Conservation (phyloP, 2,888 invertebrate species). For the Hesperia comma region DNA sequence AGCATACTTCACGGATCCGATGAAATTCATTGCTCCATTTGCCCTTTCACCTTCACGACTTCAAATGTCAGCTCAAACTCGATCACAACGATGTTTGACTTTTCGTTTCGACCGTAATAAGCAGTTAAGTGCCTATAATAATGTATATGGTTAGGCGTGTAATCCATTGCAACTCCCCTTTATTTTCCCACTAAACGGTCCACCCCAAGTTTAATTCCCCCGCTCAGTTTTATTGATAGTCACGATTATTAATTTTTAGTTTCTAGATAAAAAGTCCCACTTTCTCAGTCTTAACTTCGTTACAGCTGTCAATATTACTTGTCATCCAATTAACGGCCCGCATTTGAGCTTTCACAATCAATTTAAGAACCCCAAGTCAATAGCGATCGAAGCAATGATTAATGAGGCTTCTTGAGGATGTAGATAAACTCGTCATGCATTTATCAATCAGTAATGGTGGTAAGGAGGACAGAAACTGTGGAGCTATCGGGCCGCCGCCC, state of each 20-base stretch:
- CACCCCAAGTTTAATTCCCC: conserved; percentile 54
- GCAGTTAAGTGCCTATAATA: conserved; percentile 69
- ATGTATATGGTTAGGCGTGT: conserved; percentile 69
- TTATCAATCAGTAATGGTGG: conserved; percentile 16
- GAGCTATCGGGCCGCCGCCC: conserved; percentile 38
- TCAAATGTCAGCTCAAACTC: conserved; percentile 52
- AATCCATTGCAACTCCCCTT: conserved; percentile 66
- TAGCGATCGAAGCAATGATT: conserved; percentile 14
- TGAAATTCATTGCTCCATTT: conserved; percentile 44
- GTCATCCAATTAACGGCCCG: conserved; percentile 70
- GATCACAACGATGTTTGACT: conserved; percentile 59
- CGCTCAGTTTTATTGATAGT: conserved; percentile 18
- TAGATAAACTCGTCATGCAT: conserved; percentile 16
- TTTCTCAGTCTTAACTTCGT: conserved; percentile 50
- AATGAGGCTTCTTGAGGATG: conserved; percentile 5
- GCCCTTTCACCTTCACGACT: conserved; percentile 56
- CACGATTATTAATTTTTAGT: conserved; percentile 44
- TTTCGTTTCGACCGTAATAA: conserved; percentile 67
- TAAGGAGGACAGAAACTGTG: conserved; percentile 19
- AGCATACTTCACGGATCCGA: conserved; percentile 21
- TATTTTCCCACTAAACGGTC: conserved; percentile 55
- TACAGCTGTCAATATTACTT: conserved; percentile 64
- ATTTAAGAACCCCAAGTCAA: conserved; percentile 59
- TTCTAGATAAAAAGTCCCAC: conserved; percentile 48
- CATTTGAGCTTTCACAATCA: conserved; percentile 66